Evolutionary conservation across 2,797 vertebrate genomes (phyloP), one percentile per base, ranked within the genome.

Genomic region (Gila robusta): DNA sequence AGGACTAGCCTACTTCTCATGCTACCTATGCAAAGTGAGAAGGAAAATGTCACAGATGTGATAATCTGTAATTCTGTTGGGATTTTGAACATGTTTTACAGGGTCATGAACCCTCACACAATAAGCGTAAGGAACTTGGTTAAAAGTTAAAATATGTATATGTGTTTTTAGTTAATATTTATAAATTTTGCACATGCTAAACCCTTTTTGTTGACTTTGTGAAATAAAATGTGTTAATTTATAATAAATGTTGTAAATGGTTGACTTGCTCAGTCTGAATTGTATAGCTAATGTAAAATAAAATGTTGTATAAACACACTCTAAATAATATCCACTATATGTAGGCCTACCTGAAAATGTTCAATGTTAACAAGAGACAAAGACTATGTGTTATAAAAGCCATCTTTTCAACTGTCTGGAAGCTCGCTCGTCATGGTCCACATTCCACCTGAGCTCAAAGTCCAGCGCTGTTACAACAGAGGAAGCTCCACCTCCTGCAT

Each of bases 171-270:
- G 52, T 81, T 62, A 41, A 87, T 83, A 84, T 64, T 67, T 86
- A 79, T 85, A 72, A 17, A 52, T 72, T 23, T 44, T 87, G 44
- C 87, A 88, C 79, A 88, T 39, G 32, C 35, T 44, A 8, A 39
- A 56, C 32, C 4, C 4, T 76, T 73, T 82, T 81, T 28, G 44
- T 71, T 80, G 56, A 32, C 32, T 44, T 56, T 69, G 28, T 44
- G 21, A 59, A 59, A 62, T 10, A 5, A 70, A 59, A 70, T 7
- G 3, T 66, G 71, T 64, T 82, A 4, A 21, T 77, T 87, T 87
- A 71, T 64, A 77, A 28, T 10, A 19, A 37, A 66, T 41, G 21
- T 35, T 37, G 17, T 26, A 56, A 28, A 28, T 21, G 23, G 44
- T 39, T 66, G 21, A 54, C 7, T 39, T 47, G 21, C 4, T n/a